These are phyloP conservation scores for Agrochola macilenta DNA, from an alignment of 2,888 invertebrate species.

Conservation along the genomic window DNA sequence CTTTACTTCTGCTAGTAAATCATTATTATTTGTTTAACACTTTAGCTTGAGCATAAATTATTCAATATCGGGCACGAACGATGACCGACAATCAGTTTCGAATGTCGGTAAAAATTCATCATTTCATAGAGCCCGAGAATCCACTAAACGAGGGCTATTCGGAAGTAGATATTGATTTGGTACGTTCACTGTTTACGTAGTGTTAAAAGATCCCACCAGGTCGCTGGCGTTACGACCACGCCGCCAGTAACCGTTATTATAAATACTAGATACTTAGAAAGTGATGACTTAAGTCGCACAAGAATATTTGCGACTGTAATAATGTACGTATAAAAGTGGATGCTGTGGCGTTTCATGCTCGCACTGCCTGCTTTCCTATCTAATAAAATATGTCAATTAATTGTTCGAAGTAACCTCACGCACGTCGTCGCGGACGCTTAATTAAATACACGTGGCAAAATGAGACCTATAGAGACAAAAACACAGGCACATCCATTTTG, in stretches of 20 bases:
- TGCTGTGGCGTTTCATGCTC: constrained; percentile 86
- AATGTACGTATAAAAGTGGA: constrained; percentile 87
- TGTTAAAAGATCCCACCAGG: constrained; percentile 83
- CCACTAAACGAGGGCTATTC: constrained; percentile 61
- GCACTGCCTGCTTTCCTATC: constrained; percentile 83
- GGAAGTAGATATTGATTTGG: constrained; percentile 75
- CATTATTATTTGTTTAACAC: constrained; percentile 40
- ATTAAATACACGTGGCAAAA: constrained; percentile 38
- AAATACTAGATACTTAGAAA: constrained; percentile 78
- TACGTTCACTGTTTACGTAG: constrained; percentile 76
- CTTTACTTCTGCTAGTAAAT: constrained; percentile 48
- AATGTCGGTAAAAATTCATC: constrained; percentile 40
- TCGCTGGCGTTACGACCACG: constrained; percentile 70
- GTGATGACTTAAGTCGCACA: constrained; percentile 81
- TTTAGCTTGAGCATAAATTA: constrained; percentile 44
- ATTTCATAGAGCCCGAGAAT: constrained; percentile 57
- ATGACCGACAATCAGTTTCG: constrained; percentile 41
- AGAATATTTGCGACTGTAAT: constrained; percentile 80
- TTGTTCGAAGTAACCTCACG: constrained; percentile 70
- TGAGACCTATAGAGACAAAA: constrained; percentile 26
- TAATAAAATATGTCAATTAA: constrained; percentile 84
- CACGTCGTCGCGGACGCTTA: constrained; percentile 51
- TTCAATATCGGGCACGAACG: constrained; percentile 45
- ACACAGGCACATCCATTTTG: constrained; percentile 50
- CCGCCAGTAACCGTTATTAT: constrained; percentile 76